Conservation (phyloP, 2,888 invertebrate species). For the Seira ritae region DNA sequence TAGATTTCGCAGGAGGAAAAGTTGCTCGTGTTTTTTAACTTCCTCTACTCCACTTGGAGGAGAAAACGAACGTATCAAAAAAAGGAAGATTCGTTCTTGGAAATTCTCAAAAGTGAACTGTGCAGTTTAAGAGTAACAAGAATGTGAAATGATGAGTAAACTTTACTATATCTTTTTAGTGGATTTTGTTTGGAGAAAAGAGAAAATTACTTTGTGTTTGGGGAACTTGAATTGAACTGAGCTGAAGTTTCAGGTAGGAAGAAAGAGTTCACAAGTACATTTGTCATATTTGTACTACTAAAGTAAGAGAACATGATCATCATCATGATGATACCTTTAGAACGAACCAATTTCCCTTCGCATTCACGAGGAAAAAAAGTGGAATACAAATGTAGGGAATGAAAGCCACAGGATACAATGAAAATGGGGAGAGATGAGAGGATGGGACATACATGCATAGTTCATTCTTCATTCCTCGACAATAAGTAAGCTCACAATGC, state of each 20-base stretch:
- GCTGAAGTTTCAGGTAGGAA: neutral
- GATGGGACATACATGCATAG: no score
- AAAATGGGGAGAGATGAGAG: no score
- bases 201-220: no score
- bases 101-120: no score
- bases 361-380: no score
- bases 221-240: neutral
- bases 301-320: neutral
- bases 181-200: neutral
- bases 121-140: no score
- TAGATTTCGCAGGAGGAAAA: conserved; percentile 31
- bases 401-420: no score
- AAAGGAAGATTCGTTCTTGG: neutral
- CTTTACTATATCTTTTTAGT: conserved; percentile 5
- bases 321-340: no score
- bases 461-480: no score
- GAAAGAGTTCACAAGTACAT: conserved; percentile 13
- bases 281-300: neutral
- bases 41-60: neutral
- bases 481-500: no score
- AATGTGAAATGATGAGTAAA: neutral
- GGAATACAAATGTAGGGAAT: no score
- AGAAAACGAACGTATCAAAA: neutral
- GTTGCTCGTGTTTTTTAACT: conserved; percentile 1
- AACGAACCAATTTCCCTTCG: no score